Evolutionary conservation across 2,797 vertebrate species (phyloP).

Genomic region (Bothrops alternatus): DNA sequence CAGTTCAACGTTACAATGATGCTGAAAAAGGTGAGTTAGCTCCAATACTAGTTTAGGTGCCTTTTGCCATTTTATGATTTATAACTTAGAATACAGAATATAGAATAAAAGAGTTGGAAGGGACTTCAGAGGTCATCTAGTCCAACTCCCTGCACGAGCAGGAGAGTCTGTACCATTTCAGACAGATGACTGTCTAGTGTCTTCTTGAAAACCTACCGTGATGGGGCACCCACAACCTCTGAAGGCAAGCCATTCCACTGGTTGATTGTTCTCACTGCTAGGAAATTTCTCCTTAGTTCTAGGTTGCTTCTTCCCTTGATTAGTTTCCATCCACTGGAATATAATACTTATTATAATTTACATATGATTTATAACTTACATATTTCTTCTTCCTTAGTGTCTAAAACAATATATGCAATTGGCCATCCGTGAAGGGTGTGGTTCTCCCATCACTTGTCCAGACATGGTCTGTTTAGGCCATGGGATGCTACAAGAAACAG

Average conservation of each 20-base stretch:
- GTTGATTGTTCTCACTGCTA: not conserved
- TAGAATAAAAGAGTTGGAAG: not conserved
- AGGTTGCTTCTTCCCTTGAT: not conserved
- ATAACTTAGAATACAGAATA: not conserved
- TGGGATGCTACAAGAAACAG: conserved; percentile 84
- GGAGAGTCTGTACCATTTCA: not conserved
- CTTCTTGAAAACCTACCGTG: not conserved
- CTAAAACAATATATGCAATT: conserved; percentile 88
- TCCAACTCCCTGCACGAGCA: not conserved
- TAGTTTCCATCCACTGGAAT: not conserved
- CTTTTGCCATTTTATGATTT: conserved; percentile 16
- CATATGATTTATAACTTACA: conserved; percentile 35
- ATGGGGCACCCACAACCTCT: not conserved
- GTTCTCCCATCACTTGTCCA: conserved; percentile 90
- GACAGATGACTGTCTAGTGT: not conserved
- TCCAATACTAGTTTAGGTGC: conserved; percentile 56
- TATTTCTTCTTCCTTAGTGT: conserved; percentile 76
- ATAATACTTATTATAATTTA: conserved; percentile 20
- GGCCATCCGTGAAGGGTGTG: conserved; percentile 87
- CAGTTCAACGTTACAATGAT: not conserved
- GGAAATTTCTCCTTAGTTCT: not conserved
- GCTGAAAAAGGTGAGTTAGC: conserved; percentile 8
- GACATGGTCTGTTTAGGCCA: conserved; percentile 84
- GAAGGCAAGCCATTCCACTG: not conserved
- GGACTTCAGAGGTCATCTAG: not conserved